Conservation (phyloP, 2,797 vertebrate species). For the Bryconaethiops microstoma region DNA sequence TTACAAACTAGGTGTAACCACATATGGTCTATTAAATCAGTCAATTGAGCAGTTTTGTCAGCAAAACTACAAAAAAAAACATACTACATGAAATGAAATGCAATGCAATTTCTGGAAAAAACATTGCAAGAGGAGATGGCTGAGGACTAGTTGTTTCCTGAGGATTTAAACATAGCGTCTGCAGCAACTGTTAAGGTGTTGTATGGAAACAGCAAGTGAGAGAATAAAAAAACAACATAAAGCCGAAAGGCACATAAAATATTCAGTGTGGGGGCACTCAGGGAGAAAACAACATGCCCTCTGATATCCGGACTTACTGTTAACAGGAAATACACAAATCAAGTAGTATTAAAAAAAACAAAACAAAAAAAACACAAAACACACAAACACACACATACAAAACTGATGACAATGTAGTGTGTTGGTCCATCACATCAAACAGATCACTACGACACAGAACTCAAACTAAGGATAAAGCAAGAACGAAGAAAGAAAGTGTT, state of each 20-base stretch:
- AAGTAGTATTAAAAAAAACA: background rate
- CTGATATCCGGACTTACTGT: constrained; percentile 23
- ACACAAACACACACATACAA: no score
- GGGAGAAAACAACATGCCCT: constrained; percentile 41
- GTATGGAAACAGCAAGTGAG: constrained; percentile 53
- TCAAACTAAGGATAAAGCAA: no score
- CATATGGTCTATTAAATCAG: no score
- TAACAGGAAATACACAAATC: background rate
- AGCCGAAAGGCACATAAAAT: constrained; percentile 54
- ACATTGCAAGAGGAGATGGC: background rate
- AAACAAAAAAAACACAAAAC: background rate
- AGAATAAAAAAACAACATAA: constrained; percentile 59
- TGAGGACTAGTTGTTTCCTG: constrained; percentile 60
- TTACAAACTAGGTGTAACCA: no score
- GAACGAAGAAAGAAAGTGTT: no score
- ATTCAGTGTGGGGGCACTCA: constrained; percentile 44
- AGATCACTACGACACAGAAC: no score
- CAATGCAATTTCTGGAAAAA: background rate
- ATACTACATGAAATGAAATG: no score
- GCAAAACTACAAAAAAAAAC: no score
- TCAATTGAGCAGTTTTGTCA: no score
- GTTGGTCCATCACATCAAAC: no score
- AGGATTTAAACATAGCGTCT: constrained; percentile 48
- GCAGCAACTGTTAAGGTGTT: constrained; percentile 56
- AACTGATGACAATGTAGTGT: no score